Base-by-base conservation (phyloP, 2,888 invertebrate genomes). In the Pterobdella sp. region DNA sequence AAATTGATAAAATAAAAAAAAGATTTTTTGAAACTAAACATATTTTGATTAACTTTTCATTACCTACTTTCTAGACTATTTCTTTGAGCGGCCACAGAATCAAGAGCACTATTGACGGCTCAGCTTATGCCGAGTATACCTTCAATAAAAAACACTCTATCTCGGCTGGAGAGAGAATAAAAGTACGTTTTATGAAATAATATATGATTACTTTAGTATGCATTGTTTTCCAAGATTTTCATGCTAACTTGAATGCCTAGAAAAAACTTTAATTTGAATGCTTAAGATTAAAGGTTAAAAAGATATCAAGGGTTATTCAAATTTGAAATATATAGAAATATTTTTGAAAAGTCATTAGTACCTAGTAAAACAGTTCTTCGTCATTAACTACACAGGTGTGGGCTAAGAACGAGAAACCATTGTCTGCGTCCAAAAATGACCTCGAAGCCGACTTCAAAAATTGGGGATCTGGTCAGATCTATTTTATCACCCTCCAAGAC, bases 391-490 rank as follows among this genome's bases (percentile, higher is more conserved):
- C 34, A 31, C 49, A 74, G 74, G 64, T 74, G 7, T 74, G 70
- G 69, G 74, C 72, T 14, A 63, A 72, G 29, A 68, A 52, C 26
- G 22, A 34, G 1, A 68, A 49, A 60, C 70, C 75, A 22, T 32
- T 49, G 0, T 52, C 56, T n/a, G 72, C 73, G 14, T 37, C 69
- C n/a, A 67, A 71, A 26, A 63, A 75, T 32, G 78, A 78, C 69
- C 68, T 77, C 31, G 77, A 75, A 37, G 63, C 72, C 35, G 49
- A 66, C 60, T 63, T 68, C 31, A 18, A 68, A 14, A 74, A 67
- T 36, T 78, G 84, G 86, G 86, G 86, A 70, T 80, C 83, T 72
- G 86, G 86, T 14, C 81, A 82, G 42, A 82, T 84, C 77, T 84
- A 86, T 42, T 82, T 82, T 63, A 86, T 86, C 65, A 77, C 80